Conservation (phyloP, 2,888 invertebrate genomes). For the Dione juno region DNA sequence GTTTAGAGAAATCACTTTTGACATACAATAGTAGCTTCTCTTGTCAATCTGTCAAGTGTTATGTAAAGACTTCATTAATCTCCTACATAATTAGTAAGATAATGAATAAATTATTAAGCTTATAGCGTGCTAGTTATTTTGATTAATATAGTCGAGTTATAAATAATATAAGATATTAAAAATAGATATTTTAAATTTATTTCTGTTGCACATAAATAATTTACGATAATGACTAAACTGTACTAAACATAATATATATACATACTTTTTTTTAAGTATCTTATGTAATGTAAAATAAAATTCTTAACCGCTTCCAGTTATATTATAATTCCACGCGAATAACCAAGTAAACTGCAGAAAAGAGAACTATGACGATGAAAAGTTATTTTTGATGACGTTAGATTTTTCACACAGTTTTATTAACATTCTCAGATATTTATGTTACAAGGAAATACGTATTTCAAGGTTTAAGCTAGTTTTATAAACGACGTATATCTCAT, state of each 20-base stretch:
- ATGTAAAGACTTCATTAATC: neutral
- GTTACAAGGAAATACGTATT: constrained; percentile 1
- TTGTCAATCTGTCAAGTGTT: constrained; percentile 1
- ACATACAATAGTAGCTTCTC: neutral
- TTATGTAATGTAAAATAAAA: too few species aligned
- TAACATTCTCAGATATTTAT: constrained; percentile 7
- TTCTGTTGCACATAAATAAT: too few species aligned
- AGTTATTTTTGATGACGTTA: neutral
- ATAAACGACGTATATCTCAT: neutral
- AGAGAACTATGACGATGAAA: neutral
- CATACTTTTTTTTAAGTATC: too few species aligned
- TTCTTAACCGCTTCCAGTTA: too few species aligned
- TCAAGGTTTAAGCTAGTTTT: neutral
- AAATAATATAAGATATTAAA: too few species aligned
- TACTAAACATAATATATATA: too few species aligned
- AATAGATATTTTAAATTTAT: too few species aligned
- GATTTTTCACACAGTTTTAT: constrained; percentile 12
- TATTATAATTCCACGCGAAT: neutral
- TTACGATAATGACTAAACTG: too few species aligned
- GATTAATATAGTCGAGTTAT: too few species aligned
- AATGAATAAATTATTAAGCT: too few species aligned
- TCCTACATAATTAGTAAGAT: too few species aligned
- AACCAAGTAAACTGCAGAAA: neutral
- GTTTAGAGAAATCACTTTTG: constrained; percentile 6
- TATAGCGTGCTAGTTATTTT: too few species aligned